These are phyloP conservation scores for Mungos mungo DNA, from an alignment of 2,113 vertebrate genomes.

Conservation along the genomic window DNA sequence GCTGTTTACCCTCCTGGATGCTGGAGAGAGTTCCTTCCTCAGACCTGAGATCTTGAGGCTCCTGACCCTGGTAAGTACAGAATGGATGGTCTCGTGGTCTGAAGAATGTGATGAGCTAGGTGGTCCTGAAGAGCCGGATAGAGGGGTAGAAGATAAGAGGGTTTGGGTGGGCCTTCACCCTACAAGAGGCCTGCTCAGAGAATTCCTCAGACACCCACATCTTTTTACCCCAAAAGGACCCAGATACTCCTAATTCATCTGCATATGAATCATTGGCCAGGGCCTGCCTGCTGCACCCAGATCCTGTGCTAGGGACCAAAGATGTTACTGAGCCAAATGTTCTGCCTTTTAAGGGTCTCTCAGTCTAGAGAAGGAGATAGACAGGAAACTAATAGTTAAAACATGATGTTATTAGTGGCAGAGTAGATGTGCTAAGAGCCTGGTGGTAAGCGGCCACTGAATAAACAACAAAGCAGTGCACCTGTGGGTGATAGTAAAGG, in stretches of 20 bases:
- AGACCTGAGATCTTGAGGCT: constrained; percentile 91
- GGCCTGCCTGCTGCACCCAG: not conserved
- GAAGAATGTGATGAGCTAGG: not conserved
- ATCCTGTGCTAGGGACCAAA: not conserved
- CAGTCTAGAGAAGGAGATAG: constrained; percentile 15
- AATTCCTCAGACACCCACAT: not conserved
- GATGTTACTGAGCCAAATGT: not conserved
- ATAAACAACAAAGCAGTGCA: not conserved
- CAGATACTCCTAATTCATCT: not conserved
- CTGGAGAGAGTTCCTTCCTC: constrained; percentile 86
- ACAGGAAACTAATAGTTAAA: not conserved
- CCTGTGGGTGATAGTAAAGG: not conserved
- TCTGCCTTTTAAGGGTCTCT: not conserved
- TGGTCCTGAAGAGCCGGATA: not conserved
- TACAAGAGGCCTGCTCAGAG: not conserved
- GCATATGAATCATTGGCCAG: not conserved
- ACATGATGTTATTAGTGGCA: not conserved
- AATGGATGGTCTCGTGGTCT: not conserved
- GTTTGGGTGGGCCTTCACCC: not conserved
- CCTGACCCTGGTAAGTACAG: constrained; percentile 89
- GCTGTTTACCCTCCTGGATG: constrained; percentile 87
- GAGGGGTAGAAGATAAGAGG: not conserved
- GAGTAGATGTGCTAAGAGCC: not conserved
- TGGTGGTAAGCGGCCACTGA: not conserved
- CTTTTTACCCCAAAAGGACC: not conserved